A percentile compares a stretch with the other conserved stretches of the same genome.
phyloP scores from a whole-genome alignment of 2,888 invertebrate genomes.

The Epirrhoe tristata region DNA sequence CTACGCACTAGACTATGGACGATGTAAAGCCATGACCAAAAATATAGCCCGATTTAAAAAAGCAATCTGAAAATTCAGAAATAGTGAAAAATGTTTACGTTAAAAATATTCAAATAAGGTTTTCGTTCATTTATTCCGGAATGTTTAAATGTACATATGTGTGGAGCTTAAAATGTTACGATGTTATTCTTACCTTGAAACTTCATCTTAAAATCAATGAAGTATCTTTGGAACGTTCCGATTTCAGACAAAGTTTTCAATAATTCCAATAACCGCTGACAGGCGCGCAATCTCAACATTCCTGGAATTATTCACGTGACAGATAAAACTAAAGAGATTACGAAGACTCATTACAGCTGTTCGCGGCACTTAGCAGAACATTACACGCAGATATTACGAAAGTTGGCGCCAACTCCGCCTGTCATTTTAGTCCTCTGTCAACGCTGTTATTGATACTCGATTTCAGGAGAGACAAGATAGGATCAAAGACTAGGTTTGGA shows the following conservation, averaged over 20 bases:
- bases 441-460: slow-evolving; percentile 38
- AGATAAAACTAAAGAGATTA: slow-evolving; percentile 48
- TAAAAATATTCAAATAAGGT: neutral
- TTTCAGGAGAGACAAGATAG: slow-evolving; percentile 33
- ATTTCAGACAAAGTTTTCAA: slow-evolving; percentile 15
- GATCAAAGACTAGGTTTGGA: no score
- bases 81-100: neutral
- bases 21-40: neutral
- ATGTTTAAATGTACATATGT: no score
- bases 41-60: neutral
- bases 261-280: slow-evolving; percentile 20
- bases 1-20: slow-evolving; percentile 6
- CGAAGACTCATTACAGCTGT: slow-evolving; percentile 41
- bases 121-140: neutral
- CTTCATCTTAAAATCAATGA: neutral
- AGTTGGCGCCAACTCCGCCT: slow-evolving; percentile 27
- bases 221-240: neutral
- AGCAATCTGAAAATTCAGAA: neutral
- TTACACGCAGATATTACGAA: slow-evolving; percentile 35
- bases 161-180: no score
- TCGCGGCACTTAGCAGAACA: slow-evolving; percentile 36
- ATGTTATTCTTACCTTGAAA: no score
- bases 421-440: slow-evolving; percentile 33
- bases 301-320: slow-evolving; percentile 33
- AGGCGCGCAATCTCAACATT: slow-evolving; percentile 11